A percentile compares a stretch with the other conserved stretches of the same genome.
phyloP scores from a whole-genome alignment of 2,113 vertebrate genomes.

The human region DNA sequence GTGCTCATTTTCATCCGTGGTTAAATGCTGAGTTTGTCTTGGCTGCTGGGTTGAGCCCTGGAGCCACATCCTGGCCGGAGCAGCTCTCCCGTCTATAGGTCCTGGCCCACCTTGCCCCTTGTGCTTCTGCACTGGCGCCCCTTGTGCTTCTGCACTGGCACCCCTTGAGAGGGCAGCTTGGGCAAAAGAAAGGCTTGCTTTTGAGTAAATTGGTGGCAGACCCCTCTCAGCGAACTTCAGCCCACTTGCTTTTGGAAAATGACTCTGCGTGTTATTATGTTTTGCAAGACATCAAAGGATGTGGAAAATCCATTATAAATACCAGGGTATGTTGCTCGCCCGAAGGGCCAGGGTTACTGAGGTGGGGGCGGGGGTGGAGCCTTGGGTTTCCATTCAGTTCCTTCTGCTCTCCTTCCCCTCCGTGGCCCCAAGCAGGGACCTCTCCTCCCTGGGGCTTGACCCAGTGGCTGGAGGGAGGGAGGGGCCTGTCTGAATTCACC shows the following conservation, averaged over 20 bases:
- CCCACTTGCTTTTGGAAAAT: slow-evolving; percentile 75
- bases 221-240: slow-evolving; percentile 51
- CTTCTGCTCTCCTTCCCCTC: neutral
- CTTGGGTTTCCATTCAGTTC: neutral
- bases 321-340: neutral
- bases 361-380: neutral
- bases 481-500: neutral
- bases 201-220: neutral
- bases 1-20: neutral
- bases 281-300: neutral
- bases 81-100: fast-evolving
- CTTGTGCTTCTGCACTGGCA: no score
- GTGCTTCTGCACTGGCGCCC: fast-evolving
- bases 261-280: neutral
- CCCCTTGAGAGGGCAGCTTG: neutral
- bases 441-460: neutral
- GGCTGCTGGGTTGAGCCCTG: neutral
- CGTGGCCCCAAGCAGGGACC: neutral
- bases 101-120: fast-evolving
- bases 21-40: neutral
- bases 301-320: neutral
- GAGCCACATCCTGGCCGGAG: fast-evolving
- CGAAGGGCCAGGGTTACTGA: neutral
- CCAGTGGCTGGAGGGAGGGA: neutral
- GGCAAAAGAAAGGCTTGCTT: neutral